These are phyloP conservation scores for Drosophila carrolli DNA, from an alignment of 1,140 invertebrate species.

Conservation along the genomic window DNA sequence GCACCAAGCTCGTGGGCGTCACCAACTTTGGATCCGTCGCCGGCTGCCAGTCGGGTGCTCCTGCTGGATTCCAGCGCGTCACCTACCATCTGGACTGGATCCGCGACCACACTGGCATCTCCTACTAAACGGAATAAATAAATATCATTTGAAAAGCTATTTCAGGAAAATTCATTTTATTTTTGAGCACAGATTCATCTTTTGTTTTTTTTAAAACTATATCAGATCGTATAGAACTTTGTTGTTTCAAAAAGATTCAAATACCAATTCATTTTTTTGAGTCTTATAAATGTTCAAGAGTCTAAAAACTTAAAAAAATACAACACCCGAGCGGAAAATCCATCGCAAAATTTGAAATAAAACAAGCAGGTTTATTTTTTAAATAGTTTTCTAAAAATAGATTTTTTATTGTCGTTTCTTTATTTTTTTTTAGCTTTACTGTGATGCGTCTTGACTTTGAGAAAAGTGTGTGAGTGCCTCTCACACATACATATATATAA, in stretches of 20 bases:
- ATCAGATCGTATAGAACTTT: too few species aligned
- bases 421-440: constrained; percentile 37
- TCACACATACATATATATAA: constrained; percentile 40
- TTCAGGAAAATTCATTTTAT: too few species aligned
- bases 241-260: too few species aligned
- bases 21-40: constrained; percentile 42
- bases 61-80: constrained; percentile 85
- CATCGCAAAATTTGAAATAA: neutral
- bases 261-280: too few species aligned
- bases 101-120: constrained; percentile 63
- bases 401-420: constrained; percentile 55
- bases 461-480: constrained; percentile 45
- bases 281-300: too few species aligned
- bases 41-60: constrained; percentile 80
- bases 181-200: too few species aligned
- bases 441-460: constrained; percentile 68
- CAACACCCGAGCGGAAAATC: neutral
- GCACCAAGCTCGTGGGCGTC: constrained; percentile 51
- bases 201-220: too few species aligned
- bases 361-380: constrained; percentile 10
- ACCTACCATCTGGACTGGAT: constrained; percentile 86
- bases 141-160: too few species aligned
- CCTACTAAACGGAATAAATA: constrained; percentile 32
- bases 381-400: constrained; percentile 69
- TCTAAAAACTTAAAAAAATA: neutral